These are phyloP conservation scores for Hirtodrosophila cameraria DNA, from an alignment of 2,888 invertebrate genomes.

Conservation along the genomic window DNA sequence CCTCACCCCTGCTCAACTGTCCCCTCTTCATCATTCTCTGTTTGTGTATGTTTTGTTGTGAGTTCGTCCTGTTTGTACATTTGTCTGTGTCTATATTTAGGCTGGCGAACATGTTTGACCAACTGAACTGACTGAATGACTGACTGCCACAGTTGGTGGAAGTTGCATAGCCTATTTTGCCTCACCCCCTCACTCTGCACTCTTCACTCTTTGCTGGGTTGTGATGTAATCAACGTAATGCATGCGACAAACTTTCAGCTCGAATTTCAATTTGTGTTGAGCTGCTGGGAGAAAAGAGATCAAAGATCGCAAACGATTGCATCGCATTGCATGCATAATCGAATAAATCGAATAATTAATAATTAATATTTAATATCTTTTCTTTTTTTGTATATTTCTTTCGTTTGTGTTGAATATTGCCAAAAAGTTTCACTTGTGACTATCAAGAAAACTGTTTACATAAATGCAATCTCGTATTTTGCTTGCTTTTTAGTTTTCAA, in stretches of 20 bases:
- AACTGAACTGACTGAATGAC: conserved; percentile 79
- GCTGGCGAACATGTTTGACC: conserved; percentile 73
- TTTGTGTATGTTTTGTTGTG: conserved; percentile 13
- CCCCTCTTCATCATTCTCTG: neutral
- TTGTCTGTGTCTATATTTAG: conserved; percentile 73
- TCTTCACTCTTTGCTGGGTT: conserved; percentile 35
- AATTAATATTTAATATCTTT: conserved; percentile 51
- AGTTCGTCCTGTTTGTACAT: conserved; percentile 67
- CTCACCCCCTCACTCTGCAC: conserved; percentile 1
- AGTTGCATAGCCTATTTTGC: conserved; percentile 41
- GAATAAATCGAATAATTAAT: conserved; percentile 56
- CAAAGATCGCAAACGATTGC: conserved; percentile 63
- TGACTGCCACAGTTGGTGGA: conserved; percentile 73
- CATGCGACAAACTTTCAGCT: conserved; percentile 76
- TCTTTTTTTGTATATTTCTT: conserved; percentile 19
- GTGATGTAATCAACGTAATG: conserved; percentile 76
- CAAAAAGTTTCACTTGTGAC: conserved; percentile 40
- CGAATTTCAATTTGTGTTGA: conserved; percentile 67
- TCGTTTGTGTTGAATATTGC: conserved; percentile 1
- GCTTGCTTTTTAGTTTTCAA: conserved; percentile 36
- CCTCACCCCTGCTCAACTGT: neutral
- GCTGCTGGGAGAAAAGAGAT: conserved; percentile 45
- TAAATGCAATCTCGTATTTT: conserved; percentile 35
- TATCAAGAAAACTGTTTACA: conserved; percentile 45
- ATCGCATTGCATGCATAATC: conserved; percentile 71